phyloP scores from a whole-genome alignment of 2,888 invertebrate genomes.

The Hirudinaria manillensis region DNA sequence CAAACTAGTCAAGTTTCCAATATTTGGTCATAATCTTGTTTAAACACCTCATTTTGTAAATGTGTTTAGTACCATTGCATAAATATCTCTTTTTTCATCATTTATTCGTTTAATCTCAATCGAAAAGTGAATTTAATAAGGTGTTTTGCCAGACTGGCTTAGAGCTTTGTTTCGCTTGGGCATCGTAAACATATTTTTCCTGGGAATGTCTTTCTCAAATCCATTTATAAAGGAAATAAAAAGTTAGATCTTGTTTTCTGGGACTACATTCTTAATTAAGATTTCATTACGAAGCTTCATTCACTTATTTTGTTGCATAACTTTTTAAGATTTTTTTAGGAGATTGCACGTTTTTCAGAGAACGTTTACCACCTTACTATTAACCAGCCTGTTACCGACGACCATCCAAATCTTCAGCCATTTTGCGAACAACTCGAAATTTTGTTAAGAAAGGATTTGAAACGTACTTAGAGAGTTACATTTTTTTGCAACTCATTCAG shows the following conservation, averaged over 20 bases:
- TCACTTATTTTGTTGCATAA: not conserved
- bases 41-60: too few relatives aligned
- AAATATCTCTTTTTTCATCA: too few relatives aligned
- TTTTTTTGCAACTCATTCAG: too few relatives aligned
- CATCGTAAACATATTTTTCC: not conserved
- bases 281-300: not conserved
- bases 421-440: conserved; percentile 61
- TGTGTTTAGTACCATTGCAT: too few relatives aligned
- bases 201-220: conserved; percentile 1
- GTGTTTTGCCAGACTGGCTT: too few relatives aligned
- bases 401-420: conserved; percentile 55
- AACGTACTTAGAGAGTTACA: conserved; percentile 39
- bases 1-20: too few relatives aligned
- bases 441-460: conserved; percentile 61
- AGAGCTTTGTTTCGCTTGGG: too few relatives aligned
- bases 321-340: not conserved
- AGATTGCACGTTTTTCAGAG: not conserved
- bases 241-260: not conserved
- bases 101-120: too few relatives aligned
- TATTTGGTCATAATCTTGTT: too few relatives aligned
- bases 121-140: too few relatives aligned
- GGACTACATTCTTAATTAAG: not conserved
- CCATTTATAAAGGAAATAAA: conserved; percentile 10
- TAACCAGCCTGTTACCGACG: conserved; percentile 54
- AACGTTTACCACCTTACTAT: conserved; percentile 35